Conservation (phyloP, 1,140 invertebrate genomes). For the Delia radicum region DNA sequence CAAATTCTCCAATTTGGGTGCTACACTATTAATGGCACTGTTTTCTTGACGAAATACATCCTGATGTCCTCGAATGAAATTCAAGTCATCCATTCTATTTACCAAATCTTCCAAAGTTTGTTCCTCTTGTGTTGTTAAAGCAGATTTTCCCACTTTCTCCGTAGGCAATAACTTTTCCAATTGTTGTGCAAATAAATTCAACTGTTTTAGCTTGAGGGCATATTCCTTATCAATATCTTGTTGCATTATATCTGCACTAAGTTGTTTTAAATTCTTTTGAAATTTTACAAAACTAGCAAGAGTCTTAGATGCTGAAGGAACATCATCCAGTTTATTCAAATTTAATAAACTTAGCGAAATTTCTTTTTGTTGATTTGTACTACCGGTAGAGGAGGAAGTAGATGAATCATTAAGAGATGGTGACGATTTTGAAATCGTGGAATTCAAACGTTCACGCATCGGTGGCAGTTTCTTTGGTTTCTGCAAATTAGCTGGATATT, state of each 20-base stretch:
- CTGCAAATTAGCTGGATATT: conserved; percentile 44
- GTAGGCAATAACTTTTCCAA: conserved; percentile 40
- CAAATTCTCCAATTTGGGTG: conserved; percentile 34
- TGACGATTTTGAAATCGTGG: conserved; percentile 7
- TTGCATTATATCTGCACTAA: conserved; percentile 30
- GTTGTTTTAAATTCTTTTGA: conserved; percentile 35
- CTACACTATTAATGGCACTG: background rate
- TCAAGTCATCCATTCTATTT: conserved; percentile 40
- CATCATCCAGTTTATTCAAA: background rate
- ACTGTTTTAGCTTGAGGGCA: conserved; percentile 31
- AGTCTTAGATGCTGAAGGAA: conserved; percentile 31
- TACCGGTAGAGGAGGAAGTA: background rate
- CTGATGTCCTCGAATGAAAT: conserved; percentile 38
- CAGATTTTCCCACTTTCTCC: conserved; percentile 17
- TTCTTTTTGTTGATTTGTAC: background rate
- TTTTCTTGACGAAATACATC: conserved; percentile 13
- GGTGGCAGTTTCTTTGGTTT: conserved; percentile 34
- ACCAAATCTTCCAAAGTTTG: conserved; percentile 31
- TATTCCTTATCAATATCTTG: conserved; percentile 30
- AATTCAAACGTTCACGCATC: conserved; percentile 35
- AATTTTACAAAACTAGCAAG: conserved; percentile 42
- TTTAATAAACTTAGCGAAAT: background rate
- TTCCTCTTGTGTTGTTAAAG: conserved; percentile 35
- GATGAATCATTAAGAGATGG: conserved; percentile 2
- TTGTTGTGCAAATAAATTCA: conserved; percentile 41